These are phyloP conservation scores for Lepidocyrtinus sp. DNA, from an alignment of 2,888 invertebrate genomes.

Conservation along the genomic window DNA sequence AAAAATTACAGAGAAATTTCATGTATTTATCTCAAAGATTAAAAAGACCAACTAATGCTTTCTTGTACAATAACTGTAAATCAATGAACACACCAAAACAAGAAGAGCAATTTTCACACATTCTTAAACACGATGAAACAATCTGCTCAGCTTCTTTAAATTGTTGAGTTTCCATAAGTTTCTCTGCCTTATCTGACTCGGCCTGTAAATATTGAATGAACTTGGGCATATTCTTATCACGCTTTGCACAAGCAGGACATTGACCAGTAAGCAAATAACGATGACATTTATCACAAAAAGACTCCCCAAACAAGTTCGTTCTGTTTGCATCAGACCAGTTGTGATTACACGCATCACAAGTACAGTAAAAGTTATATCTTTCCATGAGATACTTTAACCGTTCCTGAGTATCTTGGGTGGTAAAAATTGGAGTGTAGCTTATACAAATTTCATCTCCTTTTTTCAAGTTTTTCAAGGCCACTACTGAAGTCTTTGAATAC, in stretches of 20 bases:
- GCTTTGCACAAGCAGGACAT: slow-evolving; percentile 37
- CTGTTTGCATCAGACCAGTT: slow-evolving; percentile 45
- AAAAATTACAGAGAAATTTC: neutral
- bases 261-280: slow-evolving; percentile 54
- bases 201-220: slow-evolving; percentile 27
- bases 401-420: slow-evolving; percentile 44
- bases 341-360: slow-evolving; percentile 63
- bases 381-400: slow-evolving; percentile 55
- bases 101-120: slow-evolving; percentile 48
- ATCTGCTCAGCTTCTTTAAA: slow-evolving; percentile 54
- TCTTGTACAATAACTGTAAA: slow-evolving; percentile 61
- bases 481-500: slow-evolving; percentile 57
- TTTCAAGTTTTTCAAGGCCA: slow-evolving; percentile 58
- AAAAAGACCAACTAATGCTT: slow-evolving; percentile 59
- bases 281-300: slow-evolving; percentile 52
- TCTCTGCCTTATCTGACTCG: slow-evolving; percentile 42
- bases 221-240: slow-evolving; percentile 22
- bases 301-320: slow-evolving; percentile 32
- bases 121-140: slow-evolving; percentile 38
- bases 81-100: slow-evolving; percentile 52
- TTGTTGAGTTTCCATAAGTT: slow-evolving; percentile 24
- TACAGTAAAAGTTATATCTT: slow-evolving; percentile 66
- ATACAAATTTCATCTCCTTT: slow-evolving; percentile 67
- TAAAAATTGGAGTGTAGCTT: slow-evolving; percentile 65
- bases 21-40: slow-evolving; percentile 35